These are phyloP conservation scores for Laterallus jamaicensis DNA, from an alignment of 2,113 vertebrate species.

Conservation along the genomic window DNA sequence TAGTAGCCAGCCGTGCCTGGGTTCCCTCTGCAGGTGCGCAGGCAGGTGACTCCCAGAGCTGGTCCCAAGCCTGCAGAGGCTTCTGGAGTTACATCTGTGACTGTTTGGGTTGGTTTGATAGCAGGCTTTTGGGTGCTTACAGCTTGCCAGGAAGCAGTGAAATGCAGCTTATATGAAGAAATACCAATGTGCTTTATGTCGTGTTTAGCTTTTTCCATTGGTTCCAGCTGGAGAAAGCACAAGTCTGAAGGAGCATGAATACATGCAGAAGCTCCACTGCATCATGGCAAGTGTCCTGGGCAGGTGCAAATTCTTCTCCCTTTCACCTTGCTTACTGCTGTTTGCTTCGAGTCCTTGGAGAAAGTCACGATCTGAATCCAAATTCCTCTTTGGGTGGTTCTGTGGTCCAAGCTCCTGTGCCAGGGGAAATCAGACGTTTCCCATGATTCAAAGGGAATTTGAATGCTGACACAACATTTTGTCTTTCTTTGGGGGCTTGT, in stretches of 20 bases:
- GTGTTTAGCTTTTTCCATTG: neutral
- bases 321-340: neutral
- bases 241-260: conserved; percentile 2
- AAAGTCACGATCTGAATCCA: neutral
- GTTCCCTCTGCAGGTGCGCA: neutral
- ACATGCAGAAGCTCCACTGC: neutral
- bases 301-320: neutral
- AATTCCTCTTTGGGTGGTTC: neutral
- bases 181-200: conserved; percentile 17
- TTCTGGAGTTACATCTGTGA: neutral
- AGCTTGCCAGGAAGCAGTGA: neutral
- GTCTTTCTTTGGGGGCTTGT: neutral
- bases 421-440: neutral
- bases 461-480: neutral
- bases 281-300: neutral
- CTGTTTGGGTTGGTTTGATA: neutral
- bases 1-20: accelerated
- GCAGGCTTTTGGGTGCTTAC: neutral
- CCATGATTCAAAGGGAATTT: neutral
- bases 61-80: neutral
- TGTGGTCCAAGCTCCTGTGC: neutral
- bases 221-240: conserved; percentile 20
- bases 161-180: conserved; percentile 20
- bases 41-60: neutral
- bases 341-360: neutral